These are phyloP conservation scores for Plecotus auritus DNA, from an alignment of 2,113 vertebrate species.

Conservation along the genomic window DNA sequence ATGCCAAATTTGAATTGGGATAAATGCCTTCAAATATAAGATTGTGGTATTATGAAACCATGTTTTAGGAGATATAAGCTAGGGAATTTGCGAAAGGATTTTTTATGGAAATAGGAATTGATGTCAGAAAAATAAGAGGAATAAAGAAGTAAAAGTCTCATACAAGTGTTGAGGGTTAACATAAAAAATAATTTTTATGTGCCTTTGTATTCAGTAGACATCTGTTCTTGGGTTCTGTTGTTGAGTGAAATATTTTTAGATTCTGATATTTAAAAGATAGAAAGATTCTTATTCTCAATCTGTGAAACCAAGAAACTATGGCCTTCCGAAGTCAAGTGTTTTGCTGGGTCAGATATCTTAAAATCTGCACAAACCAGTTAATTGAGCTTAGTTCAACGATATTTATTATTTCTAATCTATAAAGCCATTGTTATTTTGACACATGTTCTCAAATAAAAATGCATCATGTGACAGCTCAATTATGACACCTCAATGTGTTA, in stretches of 20 bases:
- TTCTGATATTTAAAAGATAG: not conserved
- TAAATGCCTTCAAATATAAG: not conserved
- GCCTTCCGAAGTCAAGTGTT: not conserved
- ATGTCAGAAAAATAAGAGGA: not conserved
- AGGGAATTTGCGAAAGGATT: not conserved
- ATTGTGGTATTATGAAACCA: not conserved
- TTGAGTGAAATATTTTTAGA: not conserved
- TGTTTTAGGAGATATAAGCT: not conserved
- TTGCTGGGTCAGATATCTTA: not conserved
- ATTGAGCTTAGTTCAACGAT: not conserved
- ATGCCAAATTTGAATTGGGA: not conserved
- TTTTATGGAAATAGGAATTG: not conserved
- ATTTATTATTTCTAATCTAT: not conserved
- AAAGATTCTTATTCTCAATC: not conserved
- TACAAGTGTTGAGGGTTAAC: not conserved
- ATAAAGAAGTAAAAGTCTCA: not conserved
- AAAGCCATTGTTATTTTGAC: not conserved
- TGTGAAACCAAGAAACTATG: not conserved
- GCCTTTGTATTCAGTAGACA: not conserved
- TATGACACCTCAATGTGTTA: not conserved
- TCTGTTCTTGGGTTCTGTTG: not conserved
- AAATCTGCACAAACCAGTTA: not conserved
- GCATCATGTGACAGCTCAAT: not conserved
- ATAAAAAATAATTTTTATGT: not conserved
- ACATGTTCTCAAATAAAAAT: not conserved